These are phyloP conservation scores for Gymnobelideus leadbeateri DNA, from an alignment of 2,113 vertebrate species.

Conservation along the genomic window DNA sequence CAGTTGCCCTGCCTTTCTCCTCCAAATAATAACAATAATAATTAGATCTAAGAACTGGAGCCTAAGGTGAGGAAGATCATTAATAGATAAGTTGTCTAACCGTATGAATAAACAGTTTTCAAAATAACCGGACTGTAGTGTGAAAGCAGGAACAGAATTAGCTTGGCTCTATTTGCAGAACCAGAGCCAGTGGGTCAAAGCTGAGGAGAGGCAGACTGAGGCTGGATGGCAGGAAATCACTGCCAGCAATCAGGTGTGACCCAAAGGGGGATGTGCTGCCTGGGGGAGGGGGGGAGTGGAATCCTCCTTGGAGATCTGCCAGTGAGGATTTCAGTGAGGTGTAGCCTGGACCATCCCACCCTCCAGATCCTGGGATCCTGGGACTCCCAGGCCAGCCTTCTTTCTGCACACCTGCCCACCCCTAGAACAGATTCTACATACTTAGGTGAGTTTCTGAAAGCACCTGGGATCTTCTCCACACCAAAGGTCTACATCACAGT, in stretches of 20 bases:
- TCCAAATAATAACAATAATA: neutral
- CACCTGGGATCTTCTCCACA: neutral
- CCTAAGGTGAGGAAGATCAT: neutral
- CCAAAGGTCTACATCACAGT: neutral
- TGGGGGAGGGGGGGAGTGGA: neutral
- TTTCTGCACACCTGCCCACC: accelerated
- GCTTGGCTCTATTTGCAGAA: neutral
- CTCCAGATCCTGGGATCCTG: neutral
- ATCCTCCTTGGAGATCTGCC: neutral
- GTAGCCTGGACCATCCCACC: neutral
- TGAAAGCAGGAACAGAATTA: neutral
- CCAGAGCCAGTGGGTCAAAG: neutral
- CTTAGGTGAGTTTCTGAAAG: neutral
- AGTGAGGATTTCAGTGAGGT: neutral
- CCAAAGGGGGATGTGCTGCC: neutral
- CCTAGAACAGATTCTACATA: neutral
- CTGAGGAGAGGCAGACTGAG: neutral
- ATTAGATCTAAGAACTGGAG: neutral
- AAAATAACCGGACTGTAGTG: neutral
- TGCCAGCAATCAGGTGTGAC: neutral
- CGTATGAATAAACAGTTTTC: neutral
- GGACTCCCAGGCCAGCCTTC: neutral
- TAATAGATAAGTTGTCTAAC: neutral
- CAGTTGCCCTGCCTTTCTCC: too few species aligned
- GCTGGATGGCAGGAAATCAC: neutral